These are phyloP conservation scores for Brachirus orientalis DNA, from an alignment of 2,113 vertebrate genomes.

Conservation along the genomic window DNA sequence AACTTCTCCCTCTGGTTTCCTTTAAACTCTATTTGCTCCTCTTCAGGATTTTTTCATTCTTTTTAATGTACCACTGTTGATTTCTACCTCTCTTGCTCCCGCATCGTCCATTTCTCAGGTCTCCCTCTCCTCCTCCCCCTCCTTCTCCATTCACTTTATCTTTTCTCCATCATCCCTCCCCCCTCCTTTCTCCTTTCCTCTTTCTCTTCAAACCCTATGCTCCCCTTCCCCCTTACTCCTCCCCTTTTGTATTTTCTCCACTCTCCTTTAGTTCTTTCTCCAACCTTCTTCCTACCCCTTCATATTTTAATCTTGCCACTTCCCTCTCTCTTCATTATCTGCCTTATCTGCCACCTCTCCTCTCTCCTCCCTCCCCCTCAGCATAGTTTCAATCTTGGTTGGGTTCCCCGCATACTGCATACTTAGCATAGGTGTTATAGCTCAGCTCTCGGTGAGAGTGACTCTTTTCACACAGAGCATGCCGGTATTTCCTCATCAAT, in stretches of 20 bases:
- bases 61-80: not conserved
- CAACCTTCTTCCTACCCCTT: slow-evolving; percentile 1
- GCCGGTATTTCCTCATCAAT: no score
- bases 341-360: slow-evolving; percentile 15
- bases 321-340: slow-evolving; percentile 21
- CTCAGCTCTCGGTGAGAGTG: slow-evolving; percentile 11
- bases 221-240: slow-evolving; percentile 3
- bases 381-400: slow-evolving; percentile 25
- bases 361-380: not conserved
- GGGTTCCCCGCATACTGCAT: slow-evolving; percentile 38
- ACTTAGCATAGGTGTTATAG: slow-evolving; percentile 52
- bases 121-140: not conserved
- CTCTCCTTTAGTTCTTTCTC: slow-evolving; percentile 16
- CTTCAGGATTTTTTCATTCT: not conserved
- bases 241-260: slow-evolving; percentile 12
- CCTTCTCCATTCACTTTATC: not conserved
- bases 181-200: not conserved
- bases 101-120: slow-evolving; percentile 7
- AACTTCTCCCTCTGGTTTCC: slow-evolving; percentile 16
- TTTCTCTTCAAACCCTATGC: slow-evolving; percentile 1
- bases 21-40: not conserved
- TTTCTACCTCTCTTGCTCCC: not conserved
- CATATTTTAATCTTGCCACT: slow-evolving; percentile 23
- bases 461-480: not conserved
- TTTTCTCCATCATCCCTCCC: slow-evolving; percentile 12